Evolutionary conservation across 2,888 invertebrate genomes (phyloP).

Genomic region (Hypolimnas misippus): DNA sequence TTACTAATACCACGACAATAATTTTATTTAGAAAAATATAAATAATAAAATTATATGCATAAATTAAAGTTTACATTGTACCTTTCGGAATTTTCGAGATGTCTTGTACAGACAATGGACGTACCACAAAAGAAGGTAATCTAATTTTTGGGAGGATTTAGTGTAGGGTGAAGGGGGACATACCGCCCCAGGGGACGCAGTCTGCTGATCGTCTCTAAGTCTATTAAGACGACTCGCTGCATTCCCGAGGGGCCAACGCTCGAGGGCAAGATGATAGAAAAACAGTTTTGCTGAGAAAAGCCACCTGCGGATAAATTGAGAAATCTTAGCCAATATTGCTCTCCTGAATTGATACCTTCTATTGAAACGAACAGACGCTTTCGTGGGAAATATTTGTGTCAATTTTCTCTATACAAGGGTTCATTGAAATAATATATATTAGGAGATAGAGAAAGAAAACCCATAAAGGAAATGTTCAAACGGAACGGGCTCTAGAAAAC

Average conservation of each 20-base stretch:
- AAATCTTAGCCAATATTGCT: slow-evolving; percentile 54
- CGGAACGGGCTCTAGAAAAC: neutral
- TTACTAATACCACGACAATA: too few relatives aligned
- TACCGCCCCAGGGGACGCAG: slow-evolving; percentile 68
- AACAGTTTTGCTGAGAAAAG: slow-evolving; percentile 73
- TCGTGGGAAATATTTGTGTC: slow-evolving; percentile 18
- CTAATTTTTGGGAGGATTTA: slow-evolving; percentile 61
- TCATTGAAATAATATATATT: neutral
- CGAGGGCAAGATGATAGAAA: slow-evolving; percentile 66
- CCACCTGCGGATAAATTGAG: slow-evolving; percentile 70
- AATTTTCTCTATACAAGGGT: neutral
- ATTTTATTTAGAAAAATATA: neutral
- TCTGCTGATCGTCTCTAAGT: slow-evolving; percentile 74
- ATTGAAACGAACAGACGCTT: slow-evolving; percentile 16
- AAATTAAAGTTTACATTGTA: slow-evolving; percentile 17
- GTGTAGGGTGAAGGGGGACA: slow-evolving; percentile 61
- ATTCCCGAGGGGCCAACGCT: slow-evolving; percentile 61
- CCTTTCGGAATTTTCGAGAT: slow-evolving; percentile 18
- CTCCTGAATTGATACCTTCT: slow-evolving; percentile 28
- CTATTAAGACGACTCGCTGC: slow-evolving; percentile 78
- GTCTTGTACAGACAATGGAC: slow-evolving; percentile 53
- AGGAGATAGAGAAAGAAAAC: neutral
- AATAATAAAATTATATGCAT: slow-evolving; percentile 11
- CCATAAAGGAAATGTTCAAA: neutral
- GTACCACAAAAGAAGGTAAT: slow-evolving; percentile 70